A percentile compares a stretch with the other conserved stretches of the same genome.
phyloP scores from a whole-genome alignment of 2,113 vertebrate species.

The Dicerorhinus sumatrensis region DNA sequence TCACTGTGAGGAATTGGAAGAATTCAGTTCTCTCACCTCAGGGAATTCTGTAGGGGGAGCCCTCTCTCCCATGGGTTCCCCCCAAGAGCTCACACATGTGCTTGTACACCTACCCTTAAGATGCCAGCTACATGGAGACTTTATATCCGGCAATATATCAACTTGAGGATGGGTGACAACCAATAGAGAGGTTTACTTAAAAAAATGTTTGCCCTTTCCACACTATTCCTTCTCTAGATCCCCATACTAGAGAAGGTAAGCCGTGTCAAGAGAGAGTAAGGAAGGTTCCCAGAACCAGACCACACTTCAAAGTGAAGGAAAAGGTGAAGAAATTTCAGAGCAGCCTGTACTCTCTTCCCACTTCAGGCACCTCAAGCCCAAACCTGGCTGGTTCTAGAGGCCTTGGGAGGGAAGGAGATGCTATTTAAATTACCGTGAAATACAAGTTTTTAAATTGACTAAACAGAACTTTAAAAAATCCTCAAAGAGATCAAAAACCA shows the following conservation, averaged over 20 bases:
- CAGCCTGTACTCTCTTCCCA: too few species aligned
- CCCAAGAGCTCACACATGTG: background rate
- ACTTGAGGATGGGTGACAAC: background rate
- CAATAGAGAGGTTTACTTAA: background rate
- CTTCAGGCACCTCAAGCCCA: background rate
- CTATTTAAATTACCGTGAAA: background rate
- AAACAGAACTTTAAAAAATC: background rate
- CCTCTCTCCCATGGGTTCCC: background rate
- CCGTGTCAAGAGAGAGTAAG: background rate
- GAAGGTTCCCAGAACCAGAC: background rate
- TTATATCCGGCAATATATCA: too few species aligned
- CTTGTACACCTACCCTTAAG: background rate
- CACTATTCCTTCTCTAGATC: background rate
- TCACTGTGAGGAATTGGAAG: background rate
- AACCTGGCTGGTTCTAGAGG: background rate
- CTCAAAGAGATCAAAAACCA: background rate
- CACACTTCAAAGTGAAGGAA: too few species aligned
- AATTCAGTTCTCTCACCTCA: background rate
- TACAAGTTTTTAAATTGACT: background rate
- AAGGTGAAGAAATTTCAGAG: background rate
- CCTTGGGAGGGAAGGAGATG: rapidly evolving
- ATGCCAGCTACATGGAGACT: background rate
- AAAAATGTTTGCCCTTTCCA: background rate
- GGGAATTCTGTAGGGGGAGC: too few species aligned
- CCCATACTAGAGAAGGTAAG: background rate